Base-by-base conservation (phyloP, 2,888 invertebrate species). In the Amorpha juglandis region DNA sequence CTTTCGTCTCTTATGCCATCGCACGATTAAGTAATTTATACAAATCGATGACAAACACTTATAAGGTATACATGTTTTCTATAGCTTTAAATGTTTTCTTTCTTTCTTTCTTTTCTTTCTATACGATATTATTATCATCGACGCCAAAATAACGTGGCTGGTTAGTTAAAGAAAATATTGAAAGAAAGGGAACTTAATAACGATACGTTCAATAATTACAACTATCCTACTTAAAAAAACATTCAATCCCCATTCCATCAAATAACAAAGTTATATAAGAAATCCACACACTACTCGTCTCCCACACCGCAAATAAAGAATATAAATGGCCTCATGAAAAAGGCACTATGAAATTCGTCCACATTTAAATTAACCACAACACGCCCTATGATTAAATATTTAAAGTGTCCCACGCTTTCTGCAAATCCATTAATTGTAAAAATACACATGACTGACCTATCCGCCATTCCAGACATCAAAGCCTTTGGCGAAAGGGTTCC, bases 381-480 rank as follows among this genome's bases (percentile, higher is more conserved):
- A 65, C 47, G 48, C 19, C 55, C 55, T 47, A 58, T 58, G 55
- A 48, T 65, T 65, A 65, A 64, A 65, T 65, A 58, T 65, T 65
- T 58, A 38, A 64, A 48, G 33, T 38, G 19, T 47, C 48, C 47
- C 19, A 58, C 55, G 33, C 47, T 53, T 53, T 19, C 38, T 35
- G 50, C 21, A 65, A 58, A 62, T 16, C 63, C 63, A 63, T 66
- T 63, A 66, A 66, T 63, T 66, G 66, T 66, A 63, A 52, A 63
- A 35, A 35, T 42, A 66, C 66, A 63, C 63, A 67, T 62, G 38
- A 62, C 63, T 62, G 58, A 11, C 21, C 52, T 63, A 53, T 53
- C 64, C 38, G 63, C 63, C 55, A 63, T 65, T 48, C 62, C 35
- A 64, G 53, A 55, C 62, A 53, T 67, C 63, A 67, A 67, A 67